Evolutionary conservation across 2,113 vertebrate genomes (phyloP).

Genomic region (Emydocephalus ijimae): DNA sequence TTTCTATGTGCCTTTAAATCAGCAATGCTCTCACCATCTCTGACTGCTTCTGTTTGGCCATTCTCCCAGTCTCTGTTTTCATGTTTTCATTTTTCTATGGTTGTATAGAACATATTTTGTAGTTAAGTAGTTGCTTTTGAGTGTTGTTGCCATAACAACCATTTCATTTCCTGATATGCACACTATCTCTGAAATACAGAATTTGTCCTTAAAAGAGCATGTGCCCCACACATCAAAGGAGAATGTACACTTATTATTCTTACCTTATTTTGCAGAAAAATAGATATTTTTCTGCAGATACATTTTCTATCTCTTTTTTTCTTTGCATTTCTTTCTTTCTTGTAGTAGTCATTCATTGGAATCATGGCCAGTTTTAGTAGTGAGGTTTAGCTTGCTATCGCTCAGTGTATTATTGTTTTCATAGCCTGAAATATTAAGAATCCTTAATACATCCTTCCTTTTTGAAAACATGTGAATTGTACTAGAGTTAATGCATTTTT

Average conservation of each 20-base stretch:
- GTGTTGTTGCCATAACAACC: conserved; percentile 84
- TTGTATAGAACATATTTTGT: conserved; percentile 81
- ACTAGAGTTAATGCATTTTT: conserved; percentile 56
- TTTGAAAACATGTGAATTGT: conserved; percentile 44
- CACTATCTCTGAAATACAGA: conserved; percentile 82
- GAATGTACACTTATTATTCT: conserved; percentile 79
- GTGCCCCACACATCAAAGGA: conserved; percentile 78
- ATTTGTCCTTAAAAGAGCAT: conserved; percentile 78
- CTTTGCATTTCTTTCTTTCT: background rate
- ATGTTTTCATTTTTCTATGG: conserved; percentile 79
- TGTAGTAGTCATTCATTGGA: conserved; percentile 71
- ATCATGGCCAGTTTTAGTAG: conserved; percentile 56
- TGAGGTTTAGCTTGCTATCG: conserved; percentile 56
- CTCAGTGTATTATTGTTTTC: conserved; percentile 51
- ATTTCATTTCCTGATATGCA: conserved; percentile 77
- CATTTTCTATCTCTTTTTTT: conserved; percentile 74
- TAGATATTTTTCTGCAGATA: conserved; percentile 73
- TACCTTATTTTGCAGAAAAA: conserved; percentile 79
- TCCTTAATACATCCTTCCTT: conserved; percentile 41
- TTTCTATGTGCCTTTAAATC: conserved; percentile 37
- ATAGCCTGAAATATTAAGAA: conserved; percentile 43
- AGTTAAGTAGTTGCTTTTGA: conserved; percentile 82
- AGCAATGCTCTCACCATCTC: conserved; percentile 58
- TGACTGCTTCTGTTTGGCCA: conserved; percentile 71
- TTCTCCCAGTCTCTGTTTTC: conserved; percentile 74